A percentile compares a stretch with the other conserved stretches of the same genome.
phyloP scores from a whole-genome alignment of 2,888 invertebrate species.

The Hyalella azteca region DNA sequence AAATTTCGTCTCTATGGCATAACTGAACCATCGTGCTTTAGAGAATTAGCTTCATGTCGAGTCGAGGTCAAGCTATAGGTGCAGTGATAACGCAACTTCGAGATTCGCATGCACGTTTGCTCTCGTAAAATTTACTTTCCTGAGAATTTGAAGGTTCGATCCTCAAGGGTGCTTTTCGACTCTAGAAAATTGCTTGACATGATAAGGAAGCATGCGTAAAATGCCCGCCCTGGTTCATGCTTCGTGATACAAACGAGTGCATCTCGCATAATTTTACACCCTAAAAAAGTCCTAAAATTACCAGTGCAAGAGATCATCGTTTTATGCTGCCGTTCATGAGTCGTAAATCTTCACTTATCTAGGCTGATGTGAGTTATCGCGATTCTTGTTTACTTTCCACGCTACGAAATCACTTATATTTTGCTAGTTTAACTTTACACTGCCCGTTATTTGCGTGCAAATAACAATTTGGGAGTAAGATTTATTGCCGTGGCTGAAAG shows the following conservation, averaged over 20 bases:
- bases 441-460: conserved; percentile 17
- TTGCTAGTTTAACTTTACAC: conserved; percentile 22
- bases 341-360: conserved; percentile 27
- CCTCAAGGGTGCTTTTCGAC: neutral
- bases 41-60: conserved; percentile 6
- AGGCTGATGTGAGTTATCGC: conserved; percentile 18
- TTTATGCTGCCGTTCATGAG: conserved; percentile 23
- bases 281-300: conserved; percentile 16
- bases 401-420: conserved; percentile 27
- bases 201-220: conserved; percentile 19
- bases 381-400: conserved; percentile 29
- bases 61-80: conserved; percentile 14
- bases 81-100: neutral
- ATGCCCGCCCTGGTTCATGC: conserved; percentile 9
- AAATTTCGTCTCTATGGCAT: conserved; percentile 7
- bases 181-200: neutral
- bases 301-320: conserved; percentile 1
- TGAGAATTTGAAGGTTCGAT: neutral
- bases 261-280: conserved; percentile 11
- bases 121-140: conserved; percentile 27
- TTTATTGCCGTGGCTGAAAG: conserved; percentile 2
- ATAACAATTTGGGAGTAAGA: neutral
- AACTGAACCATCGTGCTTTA: neutral
- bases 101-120: conserved; percentile 11
- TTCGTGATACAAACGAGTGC: conserved; percentile 35